A percentile compares a stretch with the other conserved stretches of the same genome.
These are phyloP conservation scores for Pseudomugil gertrudae DNA, from an alignment of 2,797 vertebrate species.

Conservation along the genomic window DNA sequence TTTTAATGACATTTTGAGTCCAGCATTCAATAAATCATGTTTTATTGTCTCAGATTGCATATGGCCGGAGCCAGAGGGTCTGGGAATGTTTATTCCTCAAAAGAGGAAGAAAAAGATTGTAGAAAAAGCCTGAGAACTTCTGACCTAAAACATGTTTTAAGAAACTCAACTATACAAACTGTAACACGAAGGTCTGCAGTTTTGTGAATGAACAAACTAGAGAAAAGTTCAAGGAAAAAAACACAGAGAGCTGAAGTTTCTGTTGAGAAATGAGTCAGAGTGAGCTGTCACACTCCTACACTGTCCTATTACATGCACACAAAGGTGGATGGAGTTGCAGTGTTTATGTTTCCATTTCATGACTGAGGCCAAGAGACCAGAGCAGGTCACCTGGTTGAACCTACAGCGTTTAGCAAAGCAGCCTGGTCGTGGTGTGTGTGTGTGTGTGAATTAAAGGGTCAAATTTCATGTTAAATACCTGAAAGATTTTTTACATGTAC, in stretches of 20 bases:
- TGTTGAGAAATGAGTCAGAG: slow-evolving; percentile 21
- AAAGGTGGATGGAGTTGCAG: not conserved
- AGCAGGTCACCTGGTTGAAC: not conserved
- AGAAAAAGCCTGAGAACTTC: too few species aligned
- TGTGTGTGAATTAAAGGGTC: not conserved
- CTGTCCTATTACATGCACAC: slow-evolving; percentile 2
- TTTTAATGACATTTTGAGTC: too few species aligned
- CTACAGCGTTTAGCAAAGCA: not conserved
- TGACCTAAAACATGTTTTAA: too few species aligned
- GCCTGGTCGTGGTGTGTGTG: not conserved
- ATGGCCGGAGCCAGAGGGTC: too few species aligned
- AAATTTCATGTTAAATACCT: not conserved
- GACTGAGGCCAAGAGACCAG: not conserved
- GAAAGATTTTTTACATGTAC: too few species aligned
- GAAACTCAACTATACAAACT: too few species aligned
- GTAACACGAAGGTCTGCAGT: not conserved
- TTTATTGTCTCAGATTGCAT: too few species aligned
- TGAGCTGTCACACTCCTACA: slow-evolving; percentile 22
- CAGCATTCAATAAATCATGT: too few species aligned
- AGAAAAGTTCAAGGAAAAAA: not conserved
- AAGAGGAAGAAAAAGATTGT: too few species aligned
- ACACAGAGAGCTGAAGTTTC: not conserved
- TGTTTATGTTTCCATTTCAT: not conserved
- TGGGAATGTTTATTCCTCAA: too few species aligned
- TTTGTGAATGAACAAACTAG: slow-evolving; percentile 20